Base-by-base conservation (phyloP, 2,113 vertebrate genomes). In the Apistogramma diplotaenia region DNA sequence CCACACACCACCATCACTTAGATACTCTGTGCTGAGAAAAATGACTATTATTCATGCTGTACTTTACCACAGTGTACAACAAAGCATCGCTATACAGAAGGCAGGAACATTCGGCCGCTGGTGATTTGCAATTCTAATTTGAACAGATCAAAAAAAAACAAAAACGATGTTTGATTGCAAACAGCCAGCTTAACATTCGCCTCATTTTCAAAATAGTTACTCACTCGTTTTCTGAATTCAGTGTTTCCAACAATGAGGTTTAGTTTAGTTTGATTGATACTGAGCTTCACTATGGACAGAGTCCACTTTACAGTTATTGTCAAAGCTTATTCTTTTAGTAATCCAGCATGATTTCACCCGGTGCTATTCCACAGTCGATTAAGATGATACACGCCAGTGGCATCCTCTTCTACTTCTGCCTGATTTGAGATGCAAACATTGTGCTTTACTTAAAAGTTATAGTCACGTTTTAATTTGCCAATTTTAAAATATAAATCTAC, bases 1-100 rank as follows among this genome's bases (percentile, higher is more conserved):
- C 90, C 79, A 79, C 90, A 21, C 86, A 91, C 27, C 74, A 80
- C 35, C 82, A 87, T 79, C 89, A 83, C 82, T 89, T 83, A 89
- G 73, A 82, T 89, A 81, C 82, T 86, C 76, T 70, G 33, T 37
- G 85, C 83, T 80, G 85, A 75, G 80, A 86, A 86, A 67, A 87
- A 87, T 51, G 81, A 71, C 78, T 85, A 83, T 88, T 91, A 89
- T 90, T 90, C 88, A 84, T 79, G 74, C 61, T 12, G 71, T 84
- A 74, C 54, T 84, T 86, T 79, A 55, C 53, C 31, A 46, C 61
- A 12, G 11, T 23, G 19, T 58, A 79, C 71, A 81, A 81, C 67
- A 78, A 81, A 86, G 76, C 79, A 15, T 49, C 0, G 21, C 19
- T 58, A 21, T 35, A 71, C 19, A 11, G 33, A 59, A 53, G 60